A percentile compares a stretch with the other conserved stretches of the same genome.
Evolutionary conservation across 2,797 vertebrate species (phyloP).

Genomic region (Psittacula echo): DNA sequence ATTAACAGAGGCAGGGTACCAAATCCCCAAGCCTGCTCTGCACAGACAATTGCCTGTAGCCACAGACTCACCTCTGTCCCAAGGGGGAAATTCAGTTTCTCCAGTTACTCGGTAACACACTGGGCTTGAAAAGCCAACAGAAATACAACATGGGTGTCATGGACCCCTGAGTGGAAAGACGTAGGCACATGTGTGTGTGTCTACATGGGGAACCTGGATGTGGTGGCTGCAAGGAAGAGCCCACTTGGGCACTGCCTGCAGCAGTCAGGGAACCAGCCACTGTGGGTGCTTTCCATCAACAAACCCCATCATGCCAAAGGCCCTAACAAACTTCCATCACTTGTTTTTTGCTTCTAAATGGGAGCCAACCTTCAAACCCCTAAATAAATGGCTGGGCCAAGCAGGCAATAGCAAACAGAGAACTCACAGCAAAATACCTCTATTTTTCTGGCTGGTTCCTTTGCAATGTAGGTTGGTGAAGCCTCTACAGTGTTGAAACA

Average conservation of each 20-base stretch:
- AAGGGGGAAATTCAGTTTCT: background rate
- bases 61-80: background rate
- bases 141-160: background rate
- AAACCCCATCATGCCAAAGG: background rate
- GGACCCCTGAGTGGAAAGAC: background rate
- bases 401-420: background rate
- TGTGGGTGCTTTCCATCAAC: background rate
- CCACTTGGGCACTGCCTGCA: accelerated
- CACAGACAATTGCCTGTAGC: background rate
- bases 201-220: accelerated
- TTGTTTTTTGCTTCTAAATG: background rate
- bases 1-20: background rate
- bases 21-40: background rate
- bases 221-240: background rate
- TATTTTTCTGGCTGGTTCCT: background rate
- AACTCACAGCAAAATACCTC: background rate
- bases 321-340: background rate
- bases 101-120: background rate
- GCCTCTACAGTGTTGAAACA: background rate
- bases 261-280: accelerated
- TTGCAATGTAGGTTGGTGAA: background rate
- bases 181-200: accelerated
- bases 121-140: background rate
- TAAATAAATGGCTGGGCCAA: background rate
- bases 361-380: background rate